Evolutionary conservation across 2,888 invertebrate genomes (phyloP).

Genomic region (Cheilosia vulpina): DNA sequence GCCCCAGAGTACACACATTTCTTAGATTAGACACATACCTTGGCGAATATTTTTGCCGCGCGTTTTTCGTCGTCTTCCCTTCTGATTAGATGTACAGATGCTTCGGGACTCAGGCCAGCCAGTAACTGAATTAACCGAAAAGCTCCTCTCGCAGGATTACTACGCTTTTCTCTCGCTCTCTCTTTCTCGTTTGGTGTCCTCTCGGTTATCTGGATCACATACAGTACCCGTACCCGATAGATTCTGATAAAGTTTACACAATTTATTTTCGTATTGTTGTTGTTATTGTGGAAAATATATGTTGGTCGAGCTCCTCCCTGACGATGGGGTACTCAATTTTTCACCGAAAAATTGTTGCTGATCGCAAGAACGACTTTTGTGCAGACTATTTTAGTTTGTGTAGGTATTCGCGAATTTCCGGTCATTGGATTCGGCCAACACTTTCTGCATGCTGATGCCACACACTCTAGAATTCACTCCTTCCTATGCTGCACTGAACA

Average conservation of each 20-base stretch:
- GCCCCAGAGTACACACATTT: constrained; percentile 28
- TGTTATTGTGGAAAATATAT: constrained; percentile 42
- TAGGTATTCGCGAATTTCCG: constrained; percentile 28
- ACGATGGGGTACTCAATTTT: constrained; percentile 29
- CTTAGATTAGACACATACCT: constrained; percentile 65
- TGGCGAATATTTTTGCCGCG: constrained; percentile 70
- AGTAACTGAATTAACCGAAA: constrained; percentile 64
- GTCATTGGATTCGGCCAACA: constrained; percentile 30
- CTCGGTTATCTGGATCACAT: constrained; percentile 69
- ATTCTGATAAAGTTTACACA: constrained; percentile 68
- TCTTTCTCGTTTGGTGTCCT: constrained; percentile 3
- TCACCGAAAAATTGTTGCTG: constrained; percentile 40
- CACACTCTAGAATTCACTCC: constrained; percentile 46
- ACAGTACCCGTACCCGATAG: constrained; percentile 50
- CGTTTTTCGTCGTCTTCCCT: constrained; percentile 53
- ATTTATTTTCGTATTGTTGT: constrained; percentile 45
- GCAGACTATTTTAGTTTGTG: constrained; percentile 4
- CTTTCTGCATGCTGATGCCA: neutral
- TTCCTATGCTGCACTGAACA: constrained; percentile 53
- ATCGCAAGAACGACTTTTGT: neutral
- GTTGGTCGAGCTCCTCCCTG: constrained; percentile 63
- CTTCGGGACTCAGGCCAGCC: constrained; percentile 43
- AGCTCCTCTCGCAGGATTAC: constrained; percentile 47
- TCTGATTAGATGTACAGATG: constrained; percentile 50
- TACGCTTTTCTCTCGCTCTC: constrained; percentile 4